A percentile compares a stretch with the other conserved stretches of the same genome.
These are phyloP conservation scores for human (Homo sapiens) DNA, from an alignment of 2,113 vertebrate genomes.

Conservation along the genomic window DNA sequence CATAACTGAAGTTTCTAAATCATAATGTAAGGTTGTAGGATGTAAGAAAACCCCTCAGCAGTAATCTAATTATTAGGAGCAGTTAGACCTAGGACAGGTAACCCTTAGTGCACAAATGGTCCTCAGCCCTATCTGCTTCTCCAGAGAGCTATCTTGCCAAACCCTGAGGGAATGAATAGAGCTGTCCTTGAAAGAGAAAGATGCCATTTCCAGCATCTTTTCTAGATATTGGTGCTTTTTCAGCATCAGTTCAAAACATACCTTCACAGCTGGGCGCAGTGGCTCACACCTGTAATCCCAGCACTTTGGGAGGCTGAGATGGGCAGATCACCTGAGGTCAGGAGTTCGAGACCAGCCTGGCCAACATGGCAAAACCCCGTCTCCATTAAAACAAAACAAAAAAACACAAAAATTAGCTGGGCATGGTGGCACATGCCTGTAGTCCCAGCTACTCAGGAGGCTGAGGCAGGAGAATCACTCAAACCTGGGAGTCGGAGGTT, in stretches of 20 bases:
- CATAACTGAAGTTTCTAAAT: constrained; percentile 34
- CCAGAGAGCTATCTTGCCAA: neutral
- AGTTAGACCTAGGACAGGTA: neutral
- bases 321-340: no score
- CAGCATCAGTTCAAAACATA: neutral
- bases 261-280: neutral
- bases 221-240: neutral
- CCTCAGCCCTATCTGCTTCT: neutral
- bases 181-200: neutral
- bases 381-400: no score
- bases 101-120: neutral
- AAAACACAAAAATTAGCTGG: no score
- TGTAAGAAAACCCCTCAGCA: neutral
- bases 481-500: no score
- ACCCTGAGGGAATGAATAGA: neutral
- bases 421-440: no score
- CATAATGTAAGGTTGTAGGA: neutral
- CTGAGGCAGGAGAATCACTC: no score
- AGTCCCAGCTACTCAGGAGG: no score
- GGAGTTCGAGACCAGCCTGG: no score
- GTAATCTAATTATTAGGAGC: neutral
- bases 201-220: neutral
- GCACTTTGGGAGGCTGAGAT: neutral
- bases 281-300: neutral
- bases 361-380: no score